Base-by-base conservation (phyloP, 2,113 vertebrate genomes). In the Coreoperca whiteheadi region DNA sequence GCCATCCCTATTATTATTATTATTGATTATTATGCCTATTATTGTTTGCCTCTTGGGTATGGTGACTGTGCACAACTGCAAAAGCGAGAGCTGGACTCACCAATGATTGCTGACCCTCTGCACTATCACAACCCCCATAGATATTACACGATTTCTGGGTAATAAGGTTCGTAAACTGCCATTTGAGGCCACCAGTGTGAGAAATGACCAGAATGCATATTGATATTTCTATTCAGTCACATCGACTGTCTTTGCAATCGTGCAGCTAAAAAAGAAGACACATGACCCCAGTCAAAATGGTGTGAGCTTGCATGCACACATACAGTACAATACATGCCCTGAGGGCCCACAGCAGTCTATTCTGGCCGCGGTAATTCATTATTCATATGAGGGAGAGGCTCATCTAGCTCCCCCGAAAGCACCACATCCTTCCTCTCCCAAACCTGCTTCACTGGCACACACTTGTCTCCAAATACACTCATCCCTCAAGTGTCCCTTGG, bases 361-460 rank as follows among this genome's bases (percentile, higher is more conserved):
- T 81, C 79, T 41, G 59, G 30, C 54, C 67, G 53, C 23, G 39
- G 9, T 57, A 37, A 81, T 88, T 80, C 54, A 91, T 88, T 88
- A 91, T 91, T 83, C 32, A 85, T 73, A 60, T 4, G 21, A 66
- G 28, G 11, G 23, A 65, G 43, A 81, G 20, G 63, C 80, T 86
- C 74, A 41, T 46, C 48, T 72, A 48, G 51, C 69, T 41, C 4
- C 32, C 20, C n/a, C 65, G 63, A 73, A n/a, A 82, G 60, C 83
- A 28, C 16, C 78, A 67, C 63, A 77, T 64, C 21, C 43, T 34
- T 60, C 23, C 21, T 51, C 32, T 73, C 56, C 18, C 15, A 73
- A 54, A 81, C 25, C 50, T 54, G n/a, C 11, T 43, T 61, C 2
- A 3, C 23, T 48, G 57, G 63, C 66, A 54, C 61, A 59, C 68